Percentiles rank a stretch among this genome's conserved stretches.
These are phyloP conservation scores for Temnothorax unifasciatus DNA, from an alignment of 2,888 invertebrate genomes.

Conservation along the genomic window DNA sequence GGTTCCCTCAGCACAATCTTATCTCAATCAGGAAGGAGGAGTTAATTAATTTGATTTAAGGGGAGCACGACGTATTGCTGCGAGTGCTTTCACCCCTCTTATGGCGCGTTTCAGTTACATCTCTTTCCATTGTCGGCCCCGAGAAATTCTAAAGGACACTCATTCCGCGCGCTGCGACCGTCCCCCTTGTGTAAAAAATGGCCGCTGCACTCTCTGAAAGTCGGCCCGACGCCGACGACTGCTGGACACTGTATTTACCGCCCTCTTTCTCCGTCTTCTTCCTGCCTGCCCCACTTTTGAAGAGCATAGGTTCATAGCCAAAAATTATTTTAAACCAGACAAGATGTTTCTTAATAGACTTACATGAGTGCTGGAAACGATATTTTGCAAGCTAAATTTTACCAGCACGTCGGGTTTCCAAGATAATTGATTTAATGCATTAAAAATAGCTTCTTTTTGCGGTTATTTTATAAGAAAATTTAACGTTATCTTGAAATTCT, in stretches of 20 bases:
- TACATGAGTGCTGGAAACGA: not conserved
- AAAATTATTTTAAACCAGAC: not conserved
- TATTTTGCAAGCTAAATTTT: not conserved
- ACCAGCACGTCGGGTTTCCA: not conserved
- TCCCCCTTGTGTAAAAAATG: slow-evolving; percentile 71
- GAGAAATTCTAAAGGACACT: slow-evolving; percentile 73
- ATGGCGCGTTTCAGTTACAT: slow-evolving; percentile 70
- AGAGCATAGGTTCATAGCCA: not conserved
- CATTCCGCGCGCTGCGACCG: slow-evolving; percentile 68
- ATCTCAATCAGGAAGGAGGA: slow-evolving; percentile 16
- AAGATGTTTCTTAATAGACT: not conserved
- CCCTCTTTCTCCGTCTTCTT: not conserved
- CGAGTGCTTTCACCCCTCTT: slow-evolving; percentile 18
- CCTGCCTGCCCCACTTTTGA: not conserved
- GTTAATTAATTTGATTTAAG: slow-evolving; percentile 38
- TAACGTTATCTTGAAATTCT: not conserved
- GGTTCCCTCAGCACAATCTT: not conserved
- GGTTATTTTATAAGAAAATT: not conserved
- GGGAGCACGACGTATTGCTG: slow-evolving; percentile 9
- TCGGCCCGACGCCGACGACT: slow-evolving; percentile 50
- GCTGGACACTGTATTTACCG: slow-evolving; percentile 59
- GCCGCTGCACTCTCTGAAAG: slow-evolving; percentile 64
- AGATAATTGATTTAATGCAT: not conserved
- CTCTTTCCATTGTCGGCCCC: slow-evolving; percentile 58
- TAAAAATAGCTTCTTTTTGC: not conserved